Conservation (phyloP, 2,113 vertebrate species). For the Meriones unguiculatus region DNA sequence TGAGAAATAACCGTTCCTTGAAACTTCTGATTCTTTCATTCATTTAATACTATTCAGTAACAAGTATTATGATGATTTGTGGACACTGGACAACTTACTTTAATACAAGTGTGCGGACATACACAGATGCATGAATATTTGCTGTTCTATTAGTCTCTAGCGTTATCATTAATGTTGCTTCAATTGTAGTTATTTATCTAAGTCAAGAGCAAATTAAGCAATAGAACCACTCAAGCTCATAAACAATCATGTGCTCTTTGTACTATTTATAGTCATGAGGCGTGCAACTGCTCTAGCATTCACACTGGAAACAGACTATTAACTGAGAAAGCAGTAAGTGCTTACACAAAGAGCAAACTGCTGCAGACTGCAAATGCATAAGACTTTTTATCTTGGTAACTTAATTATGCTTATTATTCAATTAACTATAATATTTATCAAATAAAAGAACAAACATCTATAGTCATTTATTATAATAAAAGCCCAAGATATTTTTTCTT, state of each 20-base stretch:
- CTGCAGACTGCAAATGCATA: not conserved
- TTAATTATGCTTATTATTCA: slow-evolving; percentile 6
- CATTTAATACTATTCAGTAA: not conserved
- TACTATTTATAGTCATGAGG: not conserved
- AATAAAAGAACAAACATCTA: slow-evolving; percentile 49
- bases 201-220: slow-evolving; percentile 34
- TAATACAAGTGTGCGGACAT: not conserved
- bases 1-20: slow-evolving; percentile 11
- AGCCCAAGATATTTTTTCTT: not conserved
- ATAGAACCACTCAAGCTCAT: slow-evolving; percentile 24
- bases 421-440: slow-evolving; percentile 3
- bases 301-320: not conserved
- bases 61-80: not conserved
- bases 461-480: not conserved
- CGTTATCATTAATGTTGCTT: slow-evolving; percentile 19
- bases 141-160: not conserved
- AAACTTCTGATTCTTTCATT: slow-evolving; percentile 3
- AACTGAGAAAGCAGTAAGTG: slow-evolving; percentile 11
- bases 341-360: slow-evolving; percentile 25
- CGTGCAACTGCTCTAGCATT: not conserved
- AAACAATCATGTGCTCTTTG: not conserved
- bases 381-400: not conserved
- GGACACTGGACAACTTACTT: not conserved
- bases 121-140: not conserved
- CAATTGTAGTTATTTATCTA: slow-evolving; percentile 50